Base-by-base conservation (phyloP, 2,797 vertebrate genomes). In the Phalanger gymnotis region DNA sequence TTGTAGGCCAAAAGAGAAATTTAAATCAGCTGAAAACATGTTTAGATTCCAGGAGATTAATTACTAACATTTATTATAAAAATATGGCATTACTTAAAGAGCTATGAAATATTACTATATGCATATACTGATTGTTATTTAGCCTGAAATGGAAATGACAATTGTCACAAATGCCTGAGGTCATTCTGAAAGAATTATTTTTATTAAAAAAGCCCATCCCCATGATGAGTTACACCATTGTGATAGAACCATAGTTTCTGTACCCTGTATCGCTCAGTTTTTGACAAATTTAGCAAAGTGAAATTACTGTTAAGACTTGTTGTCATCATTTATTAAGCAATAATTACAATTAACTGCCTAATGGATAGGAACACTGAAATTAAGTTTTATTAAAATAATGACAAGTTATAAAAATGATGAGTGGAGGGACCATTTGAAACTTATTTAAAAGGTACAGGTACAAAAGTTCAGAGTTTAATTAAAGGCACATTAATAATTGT, bases 331-430 rank as follows among this genome's bases (percentile, higher is more conserved):
- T 96, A 87, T 91, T 53, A 95, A 92, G 14, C 25, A 92, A 93
- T 87, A 95, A 96, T 93, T 9, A 54, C 61, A 95, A 56, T 91
- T 94, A 90, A 92, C 27, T 94, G 54, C 14, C 90, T 87, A 89
- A 52, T 94, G 22, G 40, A 87, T 87, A 27, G 40, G 73, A 47
- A 47, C 40, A 51, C 73, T 87, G 92, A 92, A 58, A 97, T 92
- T 96, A 92, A 25, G 53, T 90, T 93, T 55, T 93, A 13, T 92
- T 30, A 96, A 73, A 94, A 93, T 93, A 95, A 92, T 91, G 61
- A 51, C 90, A 91, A 93, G 3, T 54, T 6, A 94, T 13, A 94
- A 51, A 91, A 92, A 40, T 90, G 40, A 93, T 58, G 90, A 81
- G 73, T 81, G 81, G 56, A 90, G 53, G 13, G 90, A 54, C 30